Evolutionary conservation across 2,888 invertebrate species (phyloP).

Genomic region (Gandaritis pyraliata): DNA sequence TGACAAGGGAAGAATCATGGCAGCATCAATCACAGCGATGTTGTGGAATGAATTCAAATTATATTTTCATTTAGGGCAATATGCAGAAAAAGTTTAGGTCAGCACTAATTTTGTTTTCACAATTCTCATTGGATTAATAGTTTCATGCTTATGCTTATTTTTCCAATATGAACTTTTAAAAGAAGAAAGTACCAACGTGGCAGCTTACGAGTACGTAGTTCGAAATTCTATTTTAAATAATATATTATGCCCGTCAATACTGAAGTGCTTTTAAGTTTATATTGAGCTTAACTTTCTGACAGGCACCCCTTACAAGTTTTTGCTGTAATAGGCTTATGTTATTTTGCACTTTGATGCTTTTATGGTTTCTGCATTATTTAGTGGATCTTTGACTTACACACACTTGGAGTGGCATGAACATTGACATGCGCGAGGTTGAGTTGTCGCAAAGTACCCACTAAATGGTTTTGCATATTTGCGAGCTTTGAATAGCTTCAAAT

Average conservation of each 20-base stretch:
- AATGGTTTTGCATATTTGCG: slow-evolving; percentile 8
- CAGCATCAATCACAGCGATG: slow-evolving; percentile 9
- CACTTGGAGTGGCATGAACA: background rate
- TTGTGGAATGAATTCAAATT: slow-evolving; percentile 31
- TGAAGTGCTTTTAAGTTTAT: slow-evolving; percentile 18
- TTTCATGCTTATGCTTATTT: background rate
- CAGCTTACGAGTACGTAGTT: background rate
- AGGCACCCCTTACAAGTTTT: slow-evolving; percentile 18
- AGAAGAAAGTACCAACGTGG: background rate
- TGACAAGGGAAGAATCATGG: slow-evolving; percentile 51
- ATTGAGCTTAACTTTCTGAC: slow-evolving; percentile 19
- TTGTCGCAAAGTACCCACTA: background rate
- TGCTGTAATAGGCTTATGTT: slow-evolving; percentile 21
- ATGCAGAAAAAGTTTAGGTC: too few species aligned
- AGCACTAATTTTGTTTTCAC: too few species aligned
- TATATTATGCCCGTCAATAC: slow-evolving; percentile 15
- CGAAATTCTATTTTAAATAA: slow-evolving; percentile 17
- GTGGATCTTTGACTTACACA: slow-evolving; percentile 6
- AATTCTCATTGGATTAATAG: background rate
- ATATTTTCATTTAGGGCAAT: slow-evolving; percentile 17
- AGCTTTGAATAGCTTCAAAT: too few species aligned
- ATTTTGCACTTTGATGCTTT: slow-evolving; percentile 24
- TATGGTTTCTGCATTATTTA: slow-evolving; percentile 39
- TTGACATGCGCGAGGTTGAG: too few species aligned
- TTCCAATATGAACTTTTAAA: background rate